Conservation (phyloP, 30 jellyfish, hydroid and myxozoan species). For the Aurelia aurita complex sp. Pacific region DNA sequence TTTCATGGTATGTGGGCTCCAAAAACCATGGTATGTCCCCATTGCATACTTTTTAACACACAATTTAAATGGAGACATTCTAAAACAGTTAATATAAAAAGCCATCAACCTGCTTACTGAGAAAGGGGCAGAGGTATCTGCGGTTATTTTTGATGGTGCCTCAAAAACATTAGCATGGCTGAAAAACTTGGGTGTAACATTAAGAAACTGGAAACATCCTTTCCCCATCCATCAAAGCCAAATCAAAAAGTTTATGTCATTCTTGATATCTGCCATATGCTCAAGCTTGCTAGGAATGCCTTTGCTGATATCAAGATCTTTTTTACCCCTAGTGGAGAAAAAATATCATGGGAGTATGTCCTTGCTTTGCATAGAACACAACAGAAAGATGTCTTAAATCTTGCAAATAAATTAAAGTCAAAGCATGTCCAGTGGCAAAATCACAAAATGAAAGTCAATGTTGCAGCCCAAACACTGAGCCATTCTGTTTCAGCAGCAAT, state of each 20-base stretch:
- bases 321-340: neutral
- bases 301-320: conserved; percentile 18
- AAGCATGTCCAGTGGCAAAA: conserved; percentile 50
- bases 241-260: conserved; percentile 2
- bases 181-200: conserved; percentile 32
- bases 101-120: conserved; percentile 31
- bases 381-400: conserved; percentile 20
- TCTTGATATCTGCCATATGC: conserved; percentile 24
- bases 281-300: conserved; percentile 45
- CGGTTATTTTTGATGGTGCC: conserved; percentile 33
- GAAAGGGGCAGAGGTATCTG: conserved; percentile 40
- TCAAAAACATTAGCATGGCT: conserved; percentile 34
- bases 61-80: neutral
- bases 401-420: conserved; percentile 21
- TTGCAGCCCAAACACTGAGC: conserved; percentile 57
- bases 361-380: conserved; percentile 3
- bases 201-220: conserved; percentile 5
- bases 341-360: conserved; percentile 24
- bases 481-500: too few relatives aligned
- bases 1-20: conserved; percentile 47
- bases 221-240: conserved; percentile 28
- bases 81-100: too few relatives aligned
- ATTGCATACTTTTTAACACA: conserved; percentile 33
- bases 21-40: conserved; percentile 38
- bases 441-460: conserved; percentile 62